These are phyloP conservation scores for Protomyctophum bolini DNA, from an alignment of 2,113 vertebrate species.

Conservation along the genomic window DNA sequence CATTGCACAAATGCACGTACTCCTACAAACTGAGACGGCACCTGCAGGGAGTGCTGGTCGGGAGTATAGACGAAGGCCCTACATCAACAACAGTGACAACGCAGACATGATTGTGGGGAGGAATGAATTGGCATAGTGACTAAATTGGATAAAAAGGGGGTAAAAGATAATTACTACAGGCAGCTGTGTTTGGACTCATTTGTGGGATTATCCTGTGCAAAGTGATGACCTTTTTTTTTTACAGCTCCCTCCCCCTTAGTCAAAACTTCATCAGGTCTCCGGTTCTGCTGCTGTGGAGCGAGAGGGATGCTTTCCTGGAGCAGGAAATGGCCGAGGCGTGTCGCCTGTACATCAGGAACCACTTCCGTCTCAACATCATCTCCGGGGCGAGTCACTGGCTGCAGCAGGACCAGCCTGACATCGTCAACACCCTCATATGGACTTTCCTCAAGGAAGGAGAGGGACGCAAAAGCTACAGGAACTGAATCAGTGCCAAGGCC, in stretches of 20 bases:
- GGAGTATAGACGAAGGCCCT: too few species aligned
- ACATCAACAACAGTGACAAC: too few species aligned
- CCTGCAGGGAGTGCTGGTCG: too few species aligned
- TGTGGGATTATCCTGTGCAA: neutral
- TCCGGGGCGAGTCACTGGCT: conserved; percentile 97
- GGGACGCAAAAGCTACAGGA: conserved; percentile 84
- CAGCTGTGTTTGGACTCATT: neutral
- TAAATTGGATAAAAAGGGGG: too few species aligned
- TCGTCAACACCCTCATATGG: conserved; percentile 98
- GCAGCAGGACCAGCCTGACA: conserved; percentile 97
- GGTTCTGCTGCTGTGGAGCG: conserved; percentile 93
- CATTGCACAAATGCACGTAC: too few species aligned
- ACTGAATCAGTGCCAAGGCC: conserved; percentile 60
- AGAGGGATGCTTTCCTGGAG: conserved; percentile 93
- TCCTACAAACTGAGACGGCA: too few species aligned
- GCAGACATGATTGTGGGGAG: too few species aligned
- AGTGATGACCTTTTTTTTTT: conserved; percentile 8
- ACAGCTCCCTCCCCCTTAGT: conserved; percentile 89
- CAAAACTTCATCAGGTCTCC: conserved; percentile 88
- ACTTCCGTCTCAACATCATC: conserved; percentile 94
- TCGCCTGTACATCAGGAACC: conserved; percentile 91
- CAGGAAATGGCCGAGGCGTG: conserved; percentile 95
- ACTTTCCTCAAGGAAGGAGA: conserved; percentile 95
- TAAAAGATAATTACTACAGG: neutral
- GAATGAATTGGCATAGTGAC: too few species aligned